Base-by-base conservation (phyloP, 2,113 vertebrate species). In the sheep (Ovis aries) region DNA sequence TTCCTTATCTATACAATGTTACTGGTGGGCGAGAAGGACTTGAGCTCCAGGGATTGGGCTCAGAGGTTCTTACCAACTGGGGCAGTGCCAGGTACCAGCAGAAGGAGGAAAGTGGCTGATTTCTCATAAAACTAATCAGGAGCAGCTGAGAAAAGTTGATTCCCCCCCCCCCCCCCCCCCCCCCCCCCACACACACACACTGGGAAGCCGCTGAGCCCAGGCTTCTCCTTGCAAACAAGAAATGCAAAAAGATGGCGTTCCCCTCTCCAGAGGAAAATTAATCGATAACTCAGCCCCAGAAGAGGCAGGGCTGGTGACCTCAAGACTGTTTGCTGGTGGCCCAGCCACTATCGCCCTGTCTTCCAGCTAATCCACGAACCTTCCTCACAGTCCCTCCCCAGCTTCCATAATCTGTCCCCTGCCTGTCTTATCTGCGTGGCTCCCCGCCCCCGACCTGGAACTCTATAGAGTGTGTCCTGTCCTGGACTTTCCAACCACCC, bases 321-420 rank as follows among this genome's bases (percentile, higher is more conserved):
- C 64, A 8, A 88, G 62, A 57, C 55, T 95, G 94, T 95, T 64
- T 97, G 52, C 78, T 86, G 87, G 93, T n/a, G 15, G 95, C 83
- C 88, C 55, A 55, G 62, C 33, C 43, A 23, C 71, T 90, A 60
- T 83, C 14, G 0, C 71, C n/a, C 43, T 78, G 50, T 83, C 91
- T 96, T 88, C 12, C 55, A 97, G n/a, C 45, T 95, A 97, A 98
- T 90, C 86, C 97, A 78, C 0, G 29, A 29, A 60, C 85, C 53
- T 92, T 89, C 88, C 67, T 31, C 82, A 53, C 29, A 27, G n/a
- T 17, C 74, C 77, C 60, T 82, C 84, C 57, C 43, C 62, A 92
- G 60, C 14, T 60, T 64, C 89, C 74, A 74, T 27, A 95, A 77
- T 64, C 88, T 64, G 90, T 88, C 57, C 77, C 74, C 57, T 57